Conservation (phyloP, 64 coral and sea anemone species). For the Pachyseris speciosa region DNA sequence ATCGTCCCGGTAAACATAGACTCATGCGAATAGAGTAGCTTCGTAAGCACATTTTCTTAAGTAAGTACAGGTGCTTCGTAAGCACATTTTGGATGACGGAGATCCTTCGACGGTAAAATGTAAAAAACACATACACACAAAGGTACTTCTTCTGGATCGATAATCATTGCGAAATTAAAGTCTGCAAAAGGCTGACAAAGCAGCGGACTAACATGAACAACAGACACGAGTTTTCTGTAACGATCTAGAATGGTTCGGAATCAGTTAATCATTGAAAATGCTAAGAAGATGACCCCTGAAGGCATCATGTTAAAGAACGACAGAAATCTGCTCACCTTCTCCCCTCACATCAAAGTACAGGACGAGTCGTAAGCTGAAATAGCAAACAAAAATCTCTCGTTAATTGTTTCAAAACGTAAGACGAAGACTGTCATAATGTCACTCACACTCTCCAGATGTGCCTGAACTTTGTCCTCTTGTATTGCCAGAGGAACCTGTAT, state of each 20-base stretch:
- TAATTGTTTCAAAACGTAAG: neutral
- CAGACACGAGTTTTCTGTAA: too few species aligned
- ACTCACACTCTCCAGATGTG: neutral
- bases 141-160: neutral
- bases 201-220: neutral
- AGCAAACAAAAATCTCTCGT: neutral
- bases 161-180: too few species aligned
- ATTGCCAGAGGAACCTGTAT: too few species aligned
- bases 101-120: neutral
- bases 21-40: neutral
- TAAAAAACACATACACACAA: neutral
- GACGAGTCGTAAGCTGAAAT: neutral
- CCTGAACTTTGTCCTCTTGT: neutral
- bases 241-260: too few species aligned
- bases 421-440: neutral
- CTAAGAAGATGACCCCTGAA: too few species aligned
- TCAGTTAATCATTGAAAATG: too few species aligned
- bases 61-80: neutral
- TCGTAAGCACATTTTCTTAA: neutral
- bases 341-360: neutral
- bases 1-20: too few species aligned
- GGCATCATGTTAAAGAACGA: neutral
- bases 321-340: neutral
- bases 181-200: neutral
- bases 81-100: neutral